phyloP scores from a whole-genome alignment of 2,797 vertebrate species.

The Lateolabrax maculatus region DNA sequence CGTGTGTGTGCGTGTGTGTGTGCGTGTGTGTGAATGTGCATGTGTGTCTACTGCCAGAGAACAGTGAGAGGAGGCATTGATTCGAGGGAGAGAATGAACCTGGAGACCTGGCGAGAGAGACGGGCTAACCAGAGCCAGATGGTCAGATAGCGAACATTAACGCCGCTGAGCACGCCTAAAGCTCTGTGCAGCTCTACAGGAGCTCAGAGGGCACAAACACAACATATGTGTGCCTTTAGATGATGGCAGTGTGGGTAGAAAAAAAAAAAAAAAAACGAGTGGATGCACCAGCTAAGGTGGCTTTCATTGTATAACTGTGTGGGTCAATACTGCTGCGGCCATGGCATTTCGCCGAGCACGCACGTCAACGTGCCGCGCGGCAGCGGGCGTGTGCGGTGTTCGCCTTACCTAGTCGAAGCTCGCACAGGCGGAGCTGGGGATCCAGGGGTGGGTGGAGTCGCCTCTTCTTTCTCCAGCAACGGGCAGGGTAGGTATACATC shows the following conservation, averaged over 20 bases:
- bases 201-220: constrained; percentile 13
- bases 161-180: constrained; percentile 35
- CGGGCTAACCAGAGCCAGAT: constrained; percentile 83
- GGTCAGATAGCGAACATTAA: constrained; percentile 73
- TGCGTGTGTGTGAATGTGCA: constrained; percentile 32
- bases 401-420: constrained; percentile 93
- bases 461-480: constrained; percentile 98
- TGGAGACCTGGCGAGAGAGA: constrained; percentile 76
- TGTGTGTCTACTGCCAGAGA: constrained; percentile 58
- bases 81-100: constrained; percentile 78
- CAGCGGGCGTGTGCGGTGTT: constrained; percentile 26
- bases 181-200: constrained; percentile 4
- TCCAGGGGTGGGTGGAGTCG: constrained; percentile 95
- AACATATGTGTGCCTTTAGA: neutral
- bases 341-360: constrained; percentile 5
- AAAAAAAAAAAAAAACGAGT: no score
- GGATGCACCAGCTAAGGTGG: constrained; percentile 12
- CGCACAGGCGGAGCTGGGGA: constrained; percentile 94
- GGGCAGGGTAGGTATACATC: constrained; percentile 97
- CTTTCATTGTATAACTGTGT: neutral
- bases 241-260: neutral
- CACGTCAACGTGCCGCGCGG: constrained; percentile 11
- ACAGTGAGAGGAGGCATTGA: constrained; percentile 79
- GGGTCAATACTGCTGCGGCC: neutral
- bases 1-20: constrained; percentile 28